Evolutionary conservation across 2,888 invertebrate species (phyloP), one percentile per base, ranked within the genome.

Genomic region (Rhamphomyia laevipes): DNA sequence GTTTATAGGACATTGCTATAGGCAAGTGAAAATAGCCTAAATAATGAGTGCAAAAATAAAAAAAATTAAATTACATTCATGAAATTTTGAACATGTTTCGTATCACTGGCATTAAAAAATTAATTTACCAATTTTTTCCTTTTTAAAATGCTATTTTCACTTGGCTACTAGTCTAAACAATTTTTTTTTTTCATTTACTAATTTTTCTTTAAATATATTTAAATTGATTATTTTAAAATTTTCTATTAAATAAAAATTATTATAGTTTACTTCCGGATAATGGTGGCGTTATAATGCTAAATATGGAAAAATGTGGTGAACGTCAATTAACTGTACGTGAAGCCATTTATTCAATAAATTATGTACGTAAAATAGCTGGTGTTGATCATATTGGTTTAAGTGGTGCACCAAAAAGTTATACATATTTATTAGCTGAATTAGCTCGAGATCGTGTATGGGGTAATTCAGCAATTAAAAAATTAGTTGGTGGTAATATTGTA

Each of bases 361-460:
- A 81, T 65, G 78, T 82, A 55, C 72, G 80, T 44, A 73, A 73
- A 54, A 74, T 78, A 45, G 78, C 80, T 43, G 82, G 82, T 11
- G 76, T 80, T 33, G 79, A 81, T 61, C 80, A 81, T 56, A 77
- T 82, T 49, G 82, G 81, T 4, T 67, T 82, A 23, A 81, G 81
- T 18, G 65, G 71, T 12, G 69, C 71, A 4, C 71, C 71, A 52
- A 66, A 68, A 43, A 70, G 67, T 51, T 82, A 80, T 60, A 77
- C 81, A 0, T 68, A 76, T 18, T 63, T 82, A 17, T 66, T 82
- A 53, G 79, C 80, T 6, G 80, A 80, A 60, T 59, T 82, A 45
- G 74, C 78, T 1, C 66, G 75, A 23, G 75, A 76, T 57, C 66
- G 77, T n/a, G 69, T 74, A 43, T 78, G 78, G 78, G 75, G 75